Evolutionary conservation across 2,888 invertebrate species (phyloP), one percentile per base, ranked within the genome.

Genomic region (Drosophila multiciliata): DNA sequence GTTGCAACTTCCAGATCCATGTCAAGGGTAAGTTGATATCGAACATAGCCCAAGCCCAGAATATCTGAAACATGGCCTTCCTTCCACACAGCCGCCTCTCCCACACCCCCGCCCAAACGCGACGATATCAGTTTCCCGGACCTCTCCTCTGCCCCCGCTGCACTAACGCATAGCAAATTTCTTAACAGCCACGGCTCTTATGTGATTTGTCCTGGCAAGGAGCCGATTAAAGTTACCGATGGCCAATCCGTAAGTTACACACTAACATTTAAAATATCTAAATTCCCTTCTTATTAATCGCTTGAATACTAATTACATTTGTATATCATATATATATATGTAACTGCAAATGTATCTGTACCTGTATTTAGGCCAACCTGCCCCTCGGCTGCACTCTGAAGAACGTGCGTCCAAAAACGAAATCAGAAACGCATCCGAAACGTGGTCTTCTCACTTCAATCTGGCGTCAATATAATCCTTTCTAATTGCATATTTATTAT

Each of bases 1-100:
- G 94, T 77, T 96, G 96, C 91, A 94, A 94, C 85, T 96, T 96
- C 91, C 94, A 94, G 26, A 93, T 96, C 70, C 94, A 94, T 75
- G 94, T 96, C 58, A 94, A 94, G 93, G 94, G 95, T 95, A 91
- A 91, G 91, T 57, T 3, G 9, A 11, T 17, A 35, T 11, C 15
- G 12, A 12, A 15, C 9, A 60, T 35, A 8, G 2, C 4, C 8
- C 40, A 12, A 12, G 0, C 11, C 6, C 0, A 6, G 15, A 26
- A 29, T 35, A 12, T 1, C 8, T 42, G 36, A 32, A 52, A 48
- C 49, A 1, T 33, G 50, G 48, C 11, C 29, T 15, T 29, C 20
- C 11, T 23, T 9, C 9, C 7, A 11, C 3, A 29, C 42, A 82
- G 77, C 71, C 73, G 80, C 78, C 4, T 48, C 64, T 33, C 26